These are phyloP conservation scores for Achlya flavicornis DNA, from an alignment of 2,888 invertebrate species.

Conservation along the genomic window DNA sequence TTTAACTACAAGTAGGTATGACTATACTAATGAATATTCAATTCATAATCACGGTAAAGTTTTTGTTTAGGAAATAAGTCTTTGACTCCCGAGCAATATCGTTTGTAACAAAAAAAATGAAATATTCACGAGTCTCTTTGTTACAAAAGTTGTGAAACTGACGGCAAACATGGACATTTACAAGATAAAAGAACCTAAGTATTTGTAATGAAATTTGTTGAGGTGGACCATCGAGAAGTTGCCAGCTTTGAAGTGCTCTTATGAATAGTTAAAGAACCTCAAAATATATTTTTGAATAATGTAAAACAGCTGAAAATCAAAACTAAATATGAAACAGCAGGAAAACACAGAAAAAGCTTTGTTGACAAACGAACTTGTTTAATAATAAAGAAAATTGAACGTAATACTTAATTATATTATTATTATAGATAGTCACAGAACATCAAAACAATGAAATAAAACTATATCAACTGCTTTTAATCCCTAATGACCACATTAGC, in stretches of 20 bases:
- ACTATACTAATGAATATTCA: slow-evolving; percentile 64
- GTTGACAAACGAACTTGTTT: too few relatives aligned
- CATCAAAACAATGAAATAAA: too few relatives aligned
- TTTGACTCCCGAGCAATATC: slow-evolving; percentile 58
- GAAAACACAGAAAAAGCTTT: not conserved
- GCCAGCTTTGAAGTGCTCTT: slow-evolving; percentile 3
- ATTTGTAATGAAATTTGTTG: slow-evolving; percentile 50
- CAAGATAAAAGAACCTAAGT: slow-evolving; percentile 65
- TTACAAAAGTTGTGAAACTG: slow-evolving; percentile 65
- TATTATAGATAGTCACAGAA: too few relatives aligned
- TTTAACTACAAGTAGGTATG: slow-evolving; percentile 29
- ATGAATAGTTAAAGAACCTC: slow-evolving; percentile 1
- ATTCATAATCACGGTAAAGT: slow-evolving; percentile 37
- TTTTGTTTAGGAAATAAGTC: slow-evolving; percentile 65
- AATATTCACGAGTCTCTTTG: slow-evolving; percentile 74
- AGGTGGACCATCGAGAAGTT: slow-evolving; percentile 24
- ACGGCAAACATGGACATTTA: slow-evolving; percentile 67
- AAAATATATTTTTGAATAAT: not conserved
- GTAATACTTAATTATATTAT: too few relatives aligned
- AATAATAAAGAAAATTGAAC: too few relatives aligned
- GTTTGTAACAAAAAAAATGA: slow-evolving; percentile 62
- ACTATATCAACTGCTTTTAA: too few relatives aligned
- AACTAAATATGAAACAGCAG: not conserved
- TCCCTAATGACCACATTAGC: too few relatives aligned
- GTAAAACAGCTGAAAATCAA: not conserved